Percentiles rank a stretch among this genome's conserved stretches.
phyloP scores from a whole-genome alignment of 2,888 invertebrate genomes.

The Cactoblastis cactorum region DNA sequence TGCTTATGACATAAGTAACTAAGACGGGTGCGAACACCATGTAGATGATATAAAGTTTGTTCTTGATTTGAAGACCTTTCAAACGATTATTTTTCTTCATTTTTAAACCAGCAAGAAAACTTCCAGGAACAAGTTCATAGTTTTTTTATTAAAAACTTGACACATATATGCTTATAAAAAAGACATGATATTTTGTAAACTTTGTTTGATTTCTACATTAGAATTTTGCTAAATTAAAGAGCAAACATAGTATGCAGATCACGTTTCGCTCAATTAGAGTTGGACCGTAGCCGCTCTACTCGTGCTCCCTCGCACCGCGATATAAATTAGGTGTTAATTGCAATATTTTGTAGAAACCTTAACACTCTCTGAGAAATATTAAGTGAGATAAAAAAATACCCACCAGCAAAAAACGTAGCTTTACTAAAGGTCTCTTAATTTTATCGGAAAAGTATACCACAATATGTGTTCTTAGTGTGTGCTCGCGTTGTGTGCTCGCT shows the following conservation, averaged over 20 bases:
- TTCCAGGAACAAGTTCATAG: too few relatives aligned
- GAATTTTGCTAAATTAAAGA: conserved; percentile 8
- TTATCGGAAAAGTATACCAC: too few relatives aligned
- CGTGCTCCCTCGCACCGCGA: conserved; percentile 2
- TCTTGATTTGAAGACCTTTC: too few relatives aligned
- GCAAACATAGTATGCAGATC: conserved; percentile 3
- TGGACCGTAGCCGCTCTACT: not conserved
- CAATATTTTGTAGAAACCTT: not conserved
- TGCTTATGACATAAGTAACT: too few relatives aligned
- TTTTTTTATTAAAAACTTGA: not conserved
- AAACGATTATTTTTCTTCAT: too few relatives aligned
- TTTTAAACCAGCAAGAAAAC: too few relatives aligned
- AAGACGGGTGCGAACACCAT: too few relatives aligned
- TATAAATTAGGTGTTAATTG: conserved; percentile 9
- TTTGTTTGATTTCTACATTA: not conserved
- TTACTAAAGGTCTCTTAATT: too few relatives aligned
- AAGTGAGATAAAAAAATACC: too few relatives aligned
- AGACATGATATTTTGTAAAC: not conserved
- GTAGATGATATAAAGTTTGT: too few relatives aligned
- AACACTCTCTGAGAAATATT: not conserved
- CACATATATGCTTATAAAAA: not conserved
- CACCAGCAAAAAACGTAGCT: not conserved
- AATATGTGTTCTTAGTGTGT: too few relatives aligned
- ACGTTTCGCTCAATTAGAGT: conserved; percentile 7
- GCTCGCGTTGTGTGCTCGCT: too few relatives aligned